A percentile compares a stretch with the other conserved stretches of the same genome.
Evolutionary conservation across 2,797 vertebrate genomes (phyloP).

Genomic region (Phoeniculus purpureus): DNA sequence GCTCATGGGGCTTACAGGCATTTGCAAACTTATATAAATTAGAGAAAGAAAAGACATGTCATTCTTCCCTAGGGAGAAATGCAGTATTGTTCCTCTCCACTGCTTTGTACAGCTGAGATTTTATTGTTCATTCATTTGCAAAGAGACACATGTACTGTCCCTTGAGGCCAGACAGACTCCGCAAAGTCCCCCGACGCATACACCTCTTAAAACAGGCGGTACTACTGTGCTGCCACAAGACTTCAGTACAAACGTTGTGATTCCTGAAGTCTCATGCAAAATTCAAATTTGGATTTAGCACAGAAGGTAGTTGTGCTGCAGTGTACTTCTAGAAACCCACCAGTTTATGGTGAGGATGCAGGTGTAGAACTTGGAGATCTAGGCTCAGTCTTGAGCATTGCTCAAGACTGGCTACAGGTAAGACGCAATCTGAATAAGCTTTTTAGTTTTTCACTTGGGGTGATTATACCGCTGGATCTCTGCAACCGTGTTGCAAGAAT

Average conservation of each 20-base stretch:
- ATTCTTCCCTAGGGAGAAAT: not conserved
- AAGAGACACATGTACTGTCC: not conserved
- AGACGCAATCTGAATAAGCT: not conserved
- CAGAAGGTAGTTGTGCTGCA: not conserved
- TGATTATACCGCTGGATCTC: not conserved
- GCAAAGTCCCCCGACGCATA: not conserved
- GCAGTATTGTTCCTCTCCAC: not conserved
- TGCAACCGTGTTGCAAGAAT: not conserved
- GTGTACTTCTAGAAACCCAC: not conserved
- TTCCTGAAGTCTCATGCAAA: not conserved
- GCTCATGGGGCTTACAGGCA: not conserved
- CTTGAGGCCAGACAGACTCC: not conserved
- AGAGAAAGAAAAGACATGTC: not conserved
- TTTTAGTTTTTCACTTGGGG: not conserved
- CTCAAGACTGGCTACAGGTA: not conserved
- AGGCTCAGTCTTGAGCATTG: not conserved
- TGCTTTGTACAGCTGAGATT: not conserved
- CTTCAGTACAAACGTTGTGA: not conserved
- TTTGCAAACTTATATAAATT: conserved; percentile 22
- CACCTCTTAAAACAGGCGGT: not conserved
- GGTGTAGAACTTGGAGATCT: not conserved
- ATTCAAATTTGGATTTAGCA: not conserved
- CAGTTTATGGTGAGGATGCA: not conserved
- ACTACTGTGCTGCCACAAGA: not conserved
- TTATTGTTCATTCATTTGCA: conserved; percentile 17